A percentile compares a stretch with the other conserved stretches of the same genome.
Evolutionary conservation across 2,797 vertebrate genomes (phyloP).

Genomic region (Pangasius mekongensis): DNA sequence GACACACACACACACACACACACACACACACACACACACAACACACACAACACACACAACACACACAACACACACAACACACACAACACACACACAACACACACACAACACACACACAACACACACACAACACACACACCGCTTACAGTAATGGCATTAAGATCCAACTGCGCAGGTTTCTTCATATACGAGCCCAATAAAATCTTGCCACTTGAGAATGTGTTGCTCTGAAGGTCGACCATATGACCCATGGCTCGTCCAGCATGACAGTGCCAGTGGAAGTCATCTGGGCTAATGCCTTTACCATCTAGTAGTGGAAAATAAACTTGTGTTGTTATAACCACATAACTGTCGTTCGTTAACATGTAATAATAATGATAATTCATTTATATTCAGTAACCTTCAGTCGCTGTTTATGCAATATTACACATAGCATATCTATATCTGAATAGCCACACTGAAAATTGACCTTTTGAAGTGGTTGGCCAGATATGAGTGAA

Average conservation of each 20-base stretch:
- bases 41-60: too few species aligned
- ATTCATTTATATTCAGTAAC: not conserved
- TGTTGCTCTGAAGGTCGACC: conserved; percentile 63
- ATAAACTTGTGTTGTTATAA: not conserved
- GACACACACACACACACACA: not conserved
- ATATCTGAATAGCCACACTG: not conserved
- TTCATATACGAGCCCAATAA: conserved; percentile 78
- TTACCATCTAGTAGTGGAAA: conserved; percentile 31
- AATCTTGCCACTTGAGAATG: conserved; percentile 73
- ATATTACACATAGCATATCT: not conserved
- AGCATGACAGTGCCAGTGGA: conserved; percentile 74
- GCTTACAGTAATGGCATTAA: conserved; percentile 73
- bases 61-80: too few species aligned
- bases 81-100: too few species aligned
- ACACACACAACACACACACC: not conserved
- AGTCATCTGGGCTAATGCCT: conserved; percentile 69
- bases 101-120: too few species aligned
- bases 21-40: not conserved
- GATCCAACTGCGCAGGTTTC: conserved; percentile 79
- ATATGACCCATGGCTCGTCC: conserved; percentile 70
- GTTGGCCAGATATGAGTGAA: conserved; percentile 70
- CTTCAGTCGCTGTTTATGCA: not conserved
- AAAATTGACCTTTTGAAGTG: conserved; percentile 54
- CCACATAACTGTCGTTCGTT: not conserved
- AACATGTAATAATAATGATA: not conserved